Evolutionary conservation across 2,888 invertebrate genomes (phyloP).

Genomic region (Trichopria drosophilae): DNA sequence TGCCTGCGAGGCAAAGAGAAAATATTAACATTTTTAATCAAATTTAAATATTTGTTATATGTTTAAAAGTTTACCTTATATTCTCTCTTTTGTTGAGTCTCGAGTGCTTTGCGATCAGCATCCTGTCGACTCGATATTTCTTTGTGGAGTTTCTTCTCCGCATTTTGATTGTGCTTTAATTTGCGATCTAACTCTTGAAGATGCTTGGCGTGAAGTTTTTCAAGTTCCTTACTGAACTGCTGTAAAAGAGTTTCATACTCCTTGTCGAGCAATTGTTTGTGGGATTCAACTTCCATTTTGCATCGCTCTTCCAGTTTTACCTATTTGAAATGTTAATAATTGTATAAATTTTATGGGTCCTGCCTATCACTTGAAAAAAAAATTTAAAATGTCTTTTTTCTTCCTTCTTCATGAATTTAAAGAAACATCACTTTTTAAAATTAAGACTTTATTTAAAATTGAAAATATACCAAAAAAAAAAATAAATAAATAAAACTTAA

Average conservation of each 20-base stretch:
- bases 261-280: slow-evolving; percentile 91
- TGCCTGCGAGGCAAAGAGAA: slow-evolving; percentile 58
- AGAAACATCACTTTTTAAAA: no score
- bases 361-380: no score
- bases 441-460: no score
- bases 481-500: no score
- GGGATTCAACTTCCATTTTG: slow-evolving; percentile 94
- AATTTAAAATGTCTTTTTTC: no score
- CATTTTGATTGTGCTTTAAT: slow-evolving; percentile 81
- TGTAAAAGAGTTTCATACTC: slow-evolving; percentile 93
- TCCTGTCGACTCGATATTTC: slow-evolving; percentile 89
- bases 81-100: slow-evolving; percentile 91
- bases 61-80: slow-evolving; percentile 67
- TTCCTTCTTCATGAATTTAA: no score
- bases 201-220: slow-evolving; percentile 80
- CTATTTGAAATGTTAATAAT: slow-evolving; percentile 31
- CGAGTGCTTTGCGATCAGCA: slow-evolving; percentile 88
- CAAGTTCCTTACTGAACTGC: slow-evolving; percentile 89
- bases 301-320: slow-evolving; percentile 92
- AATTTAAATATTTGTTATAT: not conserved
- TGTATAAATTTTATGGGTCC: not conserved
- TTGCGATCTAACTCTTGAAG: slow-evolving; percentile 78
- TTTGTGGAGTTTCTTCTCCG: slow-evolving; percentile 91
- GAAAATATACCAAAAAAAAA: no score
- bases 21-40: not conserved